These are phyloP conservation scores for Platerodrilus igneus DNA, from an alignment of 2,888 invertebrate species.

Conservation along the genomic window DNA sequence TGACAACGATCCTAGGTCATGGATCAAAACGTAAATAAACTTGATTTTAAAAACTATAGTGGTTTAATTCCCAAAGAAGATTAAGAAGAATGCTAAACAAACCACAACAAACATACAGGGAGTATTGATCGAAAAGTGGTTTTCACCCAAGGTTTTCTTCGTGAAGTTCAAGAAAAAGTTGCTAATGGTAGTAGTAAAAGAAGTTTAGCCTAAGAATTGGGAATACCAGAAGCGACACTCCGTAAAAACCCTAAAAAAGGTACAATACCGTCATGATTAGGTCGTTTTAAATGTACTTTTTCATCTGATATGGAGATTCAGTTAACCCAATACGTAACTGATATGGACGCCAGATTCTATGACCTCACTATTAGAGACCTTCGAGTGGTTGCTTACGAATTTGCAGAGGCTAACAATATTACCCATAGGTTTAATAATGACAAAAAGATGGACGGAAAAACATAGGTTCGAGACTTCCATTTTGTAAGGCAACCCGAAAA, in stretches of 20 bases:
- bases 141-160: too few species aligned
- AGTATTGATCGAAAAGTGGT: too few species aligned
- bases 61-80: too few species aligned
- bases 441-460: constrained; percentile 2
- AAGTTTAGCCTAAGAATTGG: neutral
- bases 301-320: neutral
- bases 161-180: too few species aligned
- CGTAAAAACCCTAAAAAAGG: neutral
- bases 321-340: neutral
- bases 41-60: too few species aligned
- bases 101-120: too few species aligned
- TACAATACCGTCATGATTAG: neutral
- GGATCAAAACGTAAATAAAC: too few species aligned
- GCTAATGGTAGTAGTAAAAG: constrained; percentile 1
- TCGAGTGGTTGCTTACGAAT: neutral
- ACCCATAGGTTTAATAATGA: neutral
- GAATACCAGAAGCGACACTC: constrained; percentile 1
- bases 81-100: too few species aligned
- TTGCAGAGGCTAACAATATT: constrained; percentile 1
- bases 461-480: neutral
- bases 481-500: constrained; percentile 1
- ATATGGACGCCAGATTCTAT: constrained; percentile 4
- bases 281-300: neutral
- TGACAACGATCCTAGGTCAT: too few species aligned
- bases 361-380: constrained; percentile 1